phyloP scores from a whole-genome alignment of 2,113 vertebrate species.

The Physeter macrocephalus region DNA sequence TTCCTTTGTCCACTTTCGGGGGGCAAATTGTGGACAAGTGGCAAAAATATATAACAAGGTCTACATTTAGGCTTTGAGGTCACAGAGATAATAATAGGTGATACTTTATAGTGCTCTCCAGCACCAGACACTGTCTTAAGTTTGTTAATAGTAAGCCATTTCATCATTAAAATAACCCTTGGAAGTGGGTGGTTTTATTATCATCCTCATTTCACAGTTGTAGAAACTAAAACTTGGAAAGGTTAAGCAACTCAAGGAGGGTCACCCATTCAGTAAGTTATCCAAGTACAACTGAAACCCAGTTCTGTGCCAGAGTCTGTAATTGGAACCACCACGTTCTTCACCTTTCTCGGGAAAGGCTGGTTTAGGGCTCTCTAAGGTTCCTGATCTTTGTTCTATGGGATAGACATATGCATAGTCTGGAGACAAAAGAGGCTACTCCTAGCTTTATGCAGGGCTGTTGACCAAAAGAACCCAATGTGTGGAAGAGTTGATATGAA shows the following conservation, averaged over 20 bases:
- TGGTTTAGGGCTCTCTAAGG: not conserved
- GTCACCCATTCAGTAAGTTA: not conserved
- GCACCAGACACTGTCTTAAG: not conserved
- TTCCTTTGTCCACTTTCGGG: not conserved
- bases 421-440: not conserved
- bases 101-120: not conserved
- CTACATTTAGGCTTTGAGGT: not conserved
- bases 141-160: not conserved
- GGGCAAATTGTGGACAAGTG: not conserved
- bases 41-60: not conserved
- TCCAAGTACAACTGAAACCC: not conserved
- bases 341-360: not conserved
- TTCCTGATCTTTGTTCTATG: not conserved
- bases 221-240: not conserved
- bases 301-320: not conserved
- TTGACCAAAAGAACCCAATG: not conserved
- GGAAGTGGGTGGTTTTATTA: not conserved
- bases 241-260: not conserved
- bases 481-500: not conserved
- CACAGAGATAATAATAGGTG: not conserved
- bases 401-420: not conserved
- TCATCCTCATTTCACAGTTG: not conserved
- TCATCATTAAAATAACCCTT: not conserved
- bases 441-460: not conserved
- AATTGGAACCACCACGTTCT: not conserved